Evolutionary conservation across 2,888 invertebrate species (phyloP), one percentile per base, ranked within the genome.

Genomic region (Lomographa bimaculata): DNA sequence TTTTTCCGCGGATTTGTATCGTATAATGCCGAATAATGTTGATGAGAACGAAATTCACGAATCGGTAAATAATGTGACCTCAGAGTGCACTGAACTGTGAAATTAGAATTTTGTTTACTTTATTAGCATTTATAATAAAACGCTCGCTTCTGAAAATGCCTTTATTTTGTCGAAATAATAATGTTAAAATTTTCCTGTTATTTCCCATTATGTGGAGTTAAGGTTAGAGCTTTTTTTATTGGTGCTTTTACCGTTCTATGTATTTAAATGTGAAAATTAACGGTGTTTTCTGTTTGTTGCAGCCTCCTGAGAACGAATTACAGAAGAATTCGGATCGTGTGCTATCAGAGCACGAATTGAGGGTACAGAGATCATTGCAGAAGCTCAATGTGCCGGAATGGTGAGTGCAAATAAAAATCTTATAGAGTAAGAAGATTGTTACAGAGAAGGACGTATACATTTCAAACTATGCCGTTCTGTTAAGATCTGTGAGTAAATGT

Each of bases 381-480:
- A 96, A 96, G 71, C 93, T 98, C 62, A 96, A 97, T 87, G 94
- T 98, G 51, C 98, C 98, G 46, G 97, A 98, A 79, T 98, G 98
- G 98, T 98, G 39, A 80, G 86, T 61, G 7, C 8, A 37, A 23
- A n/a, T n/a, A n/a, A n/a, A n/a, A n/a, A n/a, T n/a, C n/a, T n/a
- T n/a, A n/a, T n/a, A n/a, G n/a, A n/a, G n/a, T n/a, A n/a, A n/a
- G n/a, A n/a, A n/a, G n/a, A n/a, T n/a, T n/a, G n/a, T n/a, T n/a
- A n/a, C n/a, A n/a, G n/a, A n/a, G n/a, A n/a, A n/a, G n/a, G n/a
- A n/a, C n/a, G n/a, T n/a, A n/a, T n/a, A n/a, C n/a, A n/a, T n/a
- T n/a, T n/a, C n/a, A n/a, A n/a, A n/a, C n/a, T n/a, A n/a, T n/a
- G n/a, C n/a, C n/a, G n/a, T n/a, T n/a, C n/a, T n/a, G n/a, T n/a